phyloP scores from a whole-genome alignment of 2,888 invertebrate genomes.

The Pocota personata region DNA sequence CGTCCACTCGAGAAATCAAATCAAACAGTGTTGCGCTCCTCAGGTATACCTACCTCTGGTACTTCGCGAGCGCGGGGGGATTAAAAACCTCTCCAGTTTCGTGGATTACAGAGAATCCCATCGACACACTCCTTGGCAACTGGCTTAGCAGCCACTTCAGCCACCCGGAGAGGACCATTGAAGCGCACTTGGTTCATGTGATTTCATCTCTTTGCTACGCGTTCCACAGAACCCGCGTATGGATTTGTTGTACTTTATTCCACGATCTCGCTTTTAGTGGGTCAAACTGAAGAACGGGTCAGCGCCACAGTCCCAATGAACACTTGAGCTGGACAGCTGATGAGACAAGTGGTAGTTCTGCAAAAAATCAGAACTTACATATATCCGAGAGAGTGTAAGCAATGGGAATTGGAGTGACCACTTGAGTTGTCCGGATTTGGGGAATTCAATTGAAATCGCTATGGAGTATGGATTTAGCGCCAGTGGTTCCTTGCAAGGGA shows the following conservation, averaged over 20 bases:
- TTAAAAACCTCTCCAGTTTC: constrained; percentile 52
- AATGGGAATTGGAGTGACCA: constrained; percentile 27
- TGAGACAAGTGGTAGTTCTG: constrained; percentile 57
- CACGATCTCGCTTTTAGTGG: constrained; percentile 64
- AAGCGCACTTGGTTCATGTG: constrained; percentile 55
- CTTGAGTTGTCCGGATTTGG: constrained; percentile 58
- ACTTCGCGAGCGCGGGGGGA: constrained; percentile 20
- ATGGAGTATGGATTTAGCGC: constrained; percentile 37
- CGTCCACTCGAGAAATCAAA: constrained; percentile 62
- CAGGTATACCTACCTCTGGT: constrained; percentile 11
- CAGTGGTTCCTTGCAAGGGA: constrained; percentile 34
- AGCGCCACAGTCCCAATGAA: constrained; percentile 47
- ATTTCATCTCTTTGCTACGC: constrained; percentile 25
- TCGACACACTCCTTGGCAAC: constrained; percentile 50
- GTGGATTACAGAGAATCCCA: constrained; percentile 65
- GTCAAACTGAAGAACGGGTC: constrained; percentile 57
- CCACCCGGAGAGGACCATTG: constrained; percentile 41
- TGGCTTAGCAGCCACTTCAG: constrained; percentile 60
- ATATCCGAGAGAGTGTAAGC: constrained; percentile 42
- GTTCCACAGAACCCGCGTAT: constrained; percentile 31
- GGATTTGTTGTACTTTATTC: constrained; percentile 18
- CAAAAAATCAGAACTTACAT: constrained; percentile 55
- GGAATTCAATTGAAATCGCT: constrained; percentile 33
- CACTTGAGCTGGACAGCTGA: constrained; percentile 64
- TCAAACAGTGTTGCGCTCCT: constrained; percentile 57